Evolutionary conservation across 2,113 vertebrate species (phyloP).

Genomic region (Ornithorhynchus anatinus): DNA sequence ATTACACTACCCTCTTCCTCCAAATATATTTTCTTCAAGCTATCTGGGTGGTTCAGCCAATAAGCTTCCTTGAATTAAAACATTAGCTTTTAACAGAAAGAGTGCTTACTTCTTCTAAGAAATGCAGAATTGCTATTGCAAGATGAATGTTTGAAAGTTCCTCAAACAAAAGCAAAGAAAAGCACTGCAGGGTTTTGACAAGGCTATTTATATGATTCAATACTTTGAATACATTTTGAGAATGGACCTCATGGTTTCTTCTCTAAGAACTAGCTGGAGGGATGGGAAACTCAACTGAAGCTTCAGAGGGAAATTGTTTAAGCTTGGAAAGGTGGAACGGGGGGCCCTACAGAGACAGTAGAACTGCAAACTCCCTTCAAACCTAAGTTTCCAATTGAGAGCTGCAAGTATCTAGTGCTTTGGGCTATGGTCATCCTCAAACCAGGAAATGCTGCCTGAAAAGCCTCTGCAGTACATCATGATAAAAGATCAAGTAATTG

Average conservation of each 20-base stretch:
- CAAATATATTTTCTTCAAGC: too few relatives aligned
- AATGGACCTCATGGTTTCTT: not conserved
- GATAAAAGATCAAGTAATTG: not conserved
- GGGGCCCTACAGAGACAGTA: not conserved
- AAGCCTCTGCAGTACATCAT: not conserved
- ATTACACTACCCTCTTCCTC: too few relatives aligned
- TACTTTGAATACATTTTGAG: not conserved
- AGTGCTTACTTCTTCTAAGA: not conserved
- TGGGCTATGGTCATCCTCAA: not conserved
- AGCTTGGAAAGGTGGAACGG: conserved; percentile 2
- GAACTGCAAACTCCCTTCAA: not conserved
- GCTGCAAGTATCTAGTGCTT: not conserved
- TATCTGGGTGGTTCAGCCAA: too few relatives aligned
- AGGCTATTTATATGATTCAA: not conserved
- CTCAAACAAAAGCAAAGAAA: not conserved
- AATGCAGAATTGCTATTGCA: not conserved
- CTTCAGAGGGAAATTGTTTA: not conserved
- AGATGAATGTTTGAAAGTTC: not conserved
- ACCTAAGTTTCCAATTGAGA: not conserved
- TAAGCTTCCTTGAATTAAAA: too few relatives aligned
- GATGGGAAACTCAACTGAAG: not conserved
- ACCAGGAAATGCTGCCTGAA: not conserved
- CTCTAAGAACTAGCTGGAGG: not conserved
- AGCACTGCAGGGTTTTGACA: not conserved
- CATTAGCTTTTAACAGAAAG: too few relatives aligned